Evolutionary conservation across 2,888 invertebrate species (phyloP).

Genomic region (Rotaria socialis): DNA sequence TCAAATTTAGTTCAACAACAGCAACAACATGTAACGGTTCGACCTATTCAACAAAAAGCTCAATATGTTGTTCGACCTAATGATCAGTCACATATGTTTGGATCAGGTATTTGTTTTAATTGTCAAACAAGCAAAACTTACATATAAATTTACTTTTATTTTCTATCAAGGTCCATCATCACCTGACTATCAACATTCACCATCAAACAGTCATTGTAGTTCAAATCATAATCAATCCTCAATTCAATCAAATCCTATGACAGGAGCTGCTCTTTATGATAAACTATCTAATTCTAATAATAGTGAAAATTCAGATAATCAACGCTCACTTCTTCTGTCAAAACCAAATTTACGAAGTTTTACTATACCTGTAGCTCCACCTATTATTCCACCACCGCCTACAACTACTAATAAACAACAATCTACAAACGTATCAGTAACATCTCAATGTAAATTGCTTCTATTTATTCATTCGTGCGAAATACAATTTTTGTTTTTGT

Average conservation of each 20-base stretch:
- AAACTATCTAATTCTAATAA: not conserved
- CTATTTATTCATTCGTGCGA: no score
- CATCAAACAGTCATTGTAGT: slow-evolving; percentile 1
- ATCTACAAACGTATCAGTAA: not conserved
- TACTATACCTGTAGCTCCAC: slow-evolving; percentile 32
- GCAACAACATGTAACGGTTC: slow-evolving; percentile 5
- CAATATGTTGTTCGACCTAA: slow-evolving; percentile 30
- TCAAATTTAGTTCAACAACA: not conserved
- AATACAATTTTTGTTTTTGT: no score
- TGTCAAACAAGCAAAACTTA: not conserved
- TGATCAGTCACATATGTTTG: slow-evolving; percentile 17
- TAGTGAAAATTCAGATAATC: not conserved
- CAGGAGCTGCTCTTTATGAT: not conserved
- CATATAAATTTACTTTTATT: not conserved
- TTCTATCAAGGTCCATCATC: not conserved
- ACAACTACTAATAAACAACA: not conserved
- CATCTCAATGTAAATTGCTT: not conserved
- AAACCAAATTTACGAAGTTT: slow-evolving; percentile 32
- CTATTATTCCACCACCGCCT: not conserved
- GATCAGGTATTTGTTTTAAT: not conserved
- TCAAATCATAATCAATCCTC: not conserved
- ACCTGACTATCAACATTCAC: slow-evolving; percentile 31
- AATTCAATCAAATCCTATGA: not conserved
- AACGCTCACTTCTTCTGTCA: not conserved
- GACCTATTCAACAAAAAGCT: slow-evolving; percentile 35